These are phyloP conservation scores for Diachasmimorpha longicaudata DNA, from an alignment of 1,140 invertebrate genomes.

Conservation along the genomic window DNA sequence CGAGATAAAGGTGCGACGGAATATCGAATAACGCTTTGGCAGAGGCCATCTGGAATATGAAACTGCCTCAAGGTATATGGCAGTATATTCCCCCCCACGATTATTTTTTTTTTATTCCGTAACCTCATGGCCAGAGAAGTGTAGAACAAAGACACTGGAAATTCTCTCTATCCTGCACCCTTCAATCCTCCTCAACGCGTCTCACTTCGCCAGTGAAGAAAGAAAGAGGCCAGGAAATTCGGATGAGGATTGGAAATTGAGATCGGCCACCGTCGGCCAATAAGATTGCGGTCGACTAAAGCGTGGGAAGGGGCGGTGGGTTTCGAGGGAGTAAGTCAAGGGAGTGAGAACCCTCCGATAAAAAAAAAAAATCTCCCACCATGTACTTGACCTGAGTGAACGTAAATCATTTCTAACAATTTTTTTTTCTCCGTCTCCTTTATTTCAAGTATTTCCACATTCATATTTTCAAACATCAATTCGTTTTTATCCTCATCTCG, in stretches of 20 bases:
- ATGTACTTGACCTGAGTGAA: background rate
- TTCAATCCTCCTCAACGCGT: background rate
- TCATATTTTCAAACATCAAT: background rate
- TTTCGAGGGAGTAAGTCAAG: background rate
- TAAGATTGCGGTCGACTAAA: constrained; percentile 6
- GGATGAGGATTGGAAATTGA: constrained; percentile 16
- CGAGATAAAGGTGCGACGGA: background rate
- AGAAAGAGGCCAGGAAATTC: constrained; percentile 11
- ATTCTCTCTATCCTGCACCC: background rate
- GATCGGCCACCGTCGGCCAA: constrained; percentile 10
- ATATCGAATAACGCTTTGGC: constrained; percentile 26
- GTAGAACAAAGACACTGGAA: background rate
- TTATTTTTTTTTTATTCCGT: constrained; percentile 12
- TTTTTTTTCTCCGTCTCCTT: background rate
- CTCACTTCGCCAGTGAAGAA: background rate
- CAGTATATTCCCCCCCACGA: constrained; percentile 1
- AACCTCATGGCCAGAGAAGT: background rate
- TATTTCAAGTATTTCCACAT: background rate
- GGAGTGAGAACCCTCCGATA: background rate
- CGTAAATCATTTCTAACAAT: constrained; percentile 1
- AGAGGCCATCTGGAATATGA: constrained; percentile 20
- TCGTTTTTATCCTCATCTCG: background rate
- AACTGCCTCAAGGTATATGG: background rate
- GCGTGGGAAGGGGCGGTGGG: background rate
- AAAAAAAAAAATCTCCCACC: background rate